Evolutionary conservation across 1,140 invertebrate species (phyloP).

Genomic region (Nilaparvata lugens): DNA sequence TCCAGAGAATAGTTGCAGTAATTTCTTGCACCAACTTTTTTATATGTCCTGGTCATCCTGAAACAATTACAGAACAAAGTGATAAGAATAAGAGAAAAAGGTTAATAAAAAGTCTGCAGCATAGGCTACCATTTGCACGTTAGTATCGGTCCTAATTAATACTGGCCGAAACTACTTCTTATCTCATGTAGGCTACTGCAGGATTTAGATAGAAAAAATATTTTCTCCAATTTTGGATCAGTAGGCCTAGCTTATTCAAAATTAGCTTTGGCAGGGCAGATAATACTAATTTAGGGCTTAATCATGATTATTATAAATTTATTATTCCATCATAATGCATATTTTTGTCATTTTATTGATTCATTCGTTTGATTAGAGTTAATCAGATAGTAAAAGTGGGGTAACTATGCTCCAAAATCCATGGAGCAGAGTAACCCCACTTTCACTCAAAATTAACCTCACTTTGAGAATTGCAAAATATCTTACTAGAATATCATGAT

Average conservation of each 20-base stretch:
- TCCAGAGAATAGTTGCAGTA: constrained; percentile 15
- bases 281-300: not conserved
- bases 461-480: not conserved
- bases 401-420: not conserved
- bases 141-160: no score
- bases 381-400: not conserved
- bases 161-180: not conserved
- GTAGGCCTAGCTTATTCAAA: not conserved
- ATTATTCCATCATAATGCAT: not conserved
- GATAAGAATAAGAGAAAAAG: not conserved
- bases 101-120: constrained; percentile 1
- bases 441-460: not conserved
- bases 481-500: not conserved
- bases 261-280: not conserved
- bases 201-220: not conserved
- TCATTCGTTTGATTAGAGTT: not conserved
- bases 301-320: not conserved
- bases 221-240: not conserved
- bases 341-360: not conserved
- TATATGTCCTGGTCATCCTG: constrained; percentile 14
- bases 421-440: constrained; percentile 1
- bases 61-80: constrained; percentile 4
- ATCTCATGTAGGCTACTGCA: not conserved
- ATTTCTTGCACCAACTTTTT: constrained; percentile 12
- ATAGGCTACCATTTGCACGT: not conserved